Conservation (phyloP, 2,113 vertebrate genomes). For the Ptyas mucosa region DNA sequence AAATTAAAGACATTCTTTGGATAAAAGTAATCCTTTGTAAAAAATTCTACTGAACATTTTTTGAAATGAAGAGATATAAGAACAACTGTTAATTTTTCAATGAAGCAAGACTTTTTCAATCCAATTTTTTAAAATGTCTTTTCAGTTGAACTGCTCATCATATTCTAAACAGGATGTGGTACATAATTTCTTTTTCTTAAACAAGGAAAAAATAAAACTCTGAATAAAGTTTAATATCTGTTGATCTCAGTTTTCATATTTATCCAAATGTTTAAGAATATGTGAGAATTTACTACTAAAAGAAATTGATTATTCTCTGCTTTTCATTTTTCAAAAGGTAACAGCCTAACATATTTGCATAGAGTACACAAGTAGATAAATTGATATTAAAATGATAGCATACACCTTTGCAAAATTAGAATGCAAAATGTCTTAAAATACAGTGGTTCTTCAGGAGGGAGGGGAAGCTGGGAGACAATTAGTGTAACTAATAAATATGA, state of each 20-base stretch:
- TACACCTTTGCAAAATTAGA: rapidly evolving
- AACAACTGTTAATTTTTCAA: not conserved
- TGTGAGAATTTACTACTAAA: not conserved
- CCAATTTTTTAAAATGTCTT: not conserved
- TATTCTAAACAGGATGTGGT: not conserved
- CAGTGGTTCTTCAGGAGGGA: not conserved
- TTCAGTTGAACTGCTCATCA: not conserved
- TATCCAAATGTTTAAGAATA: not conserved
- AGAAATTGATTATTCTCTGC: not conserved
- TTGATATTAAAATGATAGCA: not conserved
- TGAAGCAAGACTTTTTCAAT: conserved; percentile 15
- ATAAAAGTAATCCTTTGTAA: not conserved
- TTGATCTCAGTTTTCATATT: conserved; percentile 4
- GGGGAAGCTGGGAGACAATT: not conserved
- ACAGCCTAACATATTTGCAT: not conserved
- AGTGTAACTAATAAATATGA: not conserved
- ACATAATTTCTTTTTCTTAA: not conserved
- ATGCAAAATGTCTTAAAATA: not conserved
- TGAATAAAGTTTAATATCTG: conserved; percentile 41
- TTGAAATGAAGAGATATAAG: not conserved
- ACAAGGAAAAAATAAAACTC: conserved; percentile 1
- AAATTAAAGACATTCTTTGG: rapidly evolving
- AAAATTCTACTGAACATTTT: not conserved
- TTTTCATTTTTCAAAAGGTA: not conserved
- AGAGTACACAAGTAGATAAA: not conserved